Base-by-base conservation (phyloP, 2,797 vertebrate genomes). In the Heteromormyrus szaboi region DNA sequence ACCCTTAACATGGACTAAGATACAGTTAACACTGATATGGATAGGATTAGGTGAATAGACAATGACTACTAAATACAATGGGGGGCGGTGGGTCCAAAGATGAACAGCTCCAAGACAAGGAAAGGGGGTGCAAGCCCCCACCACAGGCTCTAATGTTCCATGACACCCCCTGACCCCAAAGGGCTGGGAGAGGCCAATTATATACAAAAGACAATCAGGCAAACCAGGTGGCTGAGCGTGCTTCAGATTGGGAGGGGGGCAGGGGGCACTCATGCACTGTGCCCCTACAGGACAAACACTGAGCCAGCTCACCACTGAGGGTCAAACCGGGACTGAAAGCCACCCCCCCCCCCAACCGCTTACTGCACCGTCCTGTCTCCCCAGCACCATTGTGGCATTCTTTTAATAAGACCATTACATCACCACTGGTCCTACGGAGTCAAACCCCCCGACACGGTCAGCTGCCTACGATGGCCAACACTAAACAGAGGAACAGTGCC, bases 91-190 rank as follows among this genome's bases (percentile, higher is more conserved):
- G 62, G 25, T 76, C 68, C 68, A 41, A 76, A 76, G 79, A 83
- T 50, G 46, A 83, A 48, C 44, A 83, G 19, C 79, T 48, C 41
- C 79, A 50, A 41, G 79, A 37, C 68, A 41, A 37, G 68, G 29
- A 17, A 19, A 41, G 37, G 2, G 68, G 33, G 33, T 2, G 33
- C 33, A 12, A 33, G 12, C 37, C 33, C 14, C 33, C 68, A 37
- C 37, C 14, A 6, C 33, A 19, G 33, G 33, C 33, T 41, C 33
- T 76, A 76, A 76, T 76, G 68, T 41, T 76, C 68, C 68, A 76
- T 76, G 68, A 76, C 68, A 76, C 29, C 68, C 68, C 68, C 33
- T 76, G 68, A 76, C 68, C 68, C 68, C 68, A 41, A 76, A 76
- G 33, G 7, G 68, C 68, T 41, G 29, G 68, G 33, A 41, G 37